A percentile compares a stretch with the other conserved stretches of the same genome.
Conservation (phyloP, 2,797 vertebrate species). For the Diplodus puntazzo region DNA sequence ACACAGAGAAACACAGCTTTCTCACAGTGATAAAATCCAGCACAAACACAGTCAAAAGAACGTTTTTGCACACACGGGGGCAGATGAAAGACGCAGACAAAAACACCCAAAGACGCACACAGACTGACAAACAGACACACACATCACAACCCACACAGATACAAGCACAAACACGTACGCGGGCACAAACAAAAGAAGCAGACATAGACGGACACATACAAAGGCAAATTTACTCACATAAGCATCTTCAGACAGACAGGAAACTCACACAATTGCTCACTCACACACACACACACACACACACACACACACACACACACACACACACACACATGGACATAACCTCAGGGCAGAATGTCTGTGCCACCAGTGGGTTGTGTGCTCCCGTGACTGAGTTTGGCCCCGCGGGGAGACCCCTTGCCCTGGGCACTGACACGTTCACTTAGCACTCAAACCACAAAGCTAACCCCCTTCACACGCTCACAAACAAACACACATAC, state of each 20-base stretch:
- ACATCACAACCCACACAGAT: slow-evolving; percentile 38
- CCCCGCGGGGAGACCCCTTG: slow-evolving; percentile 69
- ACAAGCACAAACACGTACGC: slow-evolving; percentile 56
- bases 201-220: slow-evolving; percentile 37
- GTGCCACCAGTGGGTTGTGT: slow-evolving; percentile 75
- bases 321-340: slow-evolving; percentile 42
- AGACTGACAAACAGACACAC: slow-evolving; percentile 33
- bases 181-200: slow-evolving; percentile 54
- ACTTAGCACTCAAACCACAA: slow-evolving; percentile 77
- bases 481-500: slow-evolving; percentile 23
- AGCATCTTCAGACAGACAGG: slow-evolving; percentile 48
- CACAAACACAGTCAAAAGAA: slow-evolving; percentile 36
- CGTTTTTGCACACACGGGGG: slow-evolving; percentile 19
- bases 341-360: slow-evolving; percentile 72
- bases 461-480: slow-evolving; percentile 49
- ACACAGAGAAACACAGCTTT: slow-evolving; percentile 13
- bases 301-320: slow-evolving; percentile 36
- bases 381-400: slow-evolving; percentile 78
- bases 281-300: slow-evolving; percentile 38
- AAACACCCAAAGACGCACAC: slow-evolving; percentile 16
- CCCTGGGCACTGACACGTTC: slow-evolving; percentile 81
- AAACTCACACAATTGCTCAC: slow-evolving; percentile 43
- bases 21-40: slow-evolving; percentile 22
- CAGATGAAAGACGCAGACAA: slow-evolving; percentile 44
- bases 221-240: slow-evolving; percentile 58